Evolutionary conservation across 2,888 invertebrate genomes (phyloP).

Genomic region (Cloeon dipterum): DNA sequence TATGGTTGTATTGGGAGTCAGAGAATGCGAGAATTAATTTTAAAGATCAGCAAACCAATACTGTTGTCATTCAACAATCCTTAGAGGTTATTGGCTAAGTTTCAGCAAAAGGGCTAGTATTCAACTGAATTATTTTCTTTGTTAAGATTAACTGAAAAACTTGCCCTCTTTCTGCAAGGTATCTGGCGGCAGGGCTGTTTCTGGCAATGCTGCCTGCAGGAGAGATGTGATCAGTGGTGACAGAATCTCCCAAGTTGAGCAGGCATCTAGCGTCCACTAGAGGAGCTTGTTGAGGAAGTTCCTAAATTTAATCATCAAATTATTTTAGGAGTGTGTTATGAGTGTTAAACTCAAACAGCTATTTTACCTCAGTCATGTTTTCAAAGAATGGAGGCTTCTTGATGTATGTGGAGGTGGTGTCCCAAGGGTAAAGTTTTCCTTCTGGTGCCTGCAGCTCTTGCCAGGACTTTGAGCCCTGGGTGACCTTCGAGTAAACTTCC

Average conservation of each 20-base stretch:
- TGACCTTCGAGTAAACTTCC: slow-evolving; percentile 69
- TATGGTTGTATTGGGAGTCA: too few relatives aligned
- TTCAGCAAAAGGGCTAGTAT: too few relatives aligned
- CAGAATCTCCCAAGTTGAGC: slow-evolving; percentile 79
- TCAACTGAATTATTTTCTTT: not conserved
- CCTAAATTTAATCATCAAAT: too few relatives aligned
- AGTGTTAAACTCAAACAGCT: not conserved
- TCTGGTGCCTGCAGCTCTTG: slow-evolving; percentile 54
- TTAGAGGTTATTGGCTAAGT: too few relatives aligned
- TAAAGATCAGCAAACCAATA: too few relatives aligned
- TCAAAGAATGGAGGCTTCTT: slow-evolving; percentile 93
- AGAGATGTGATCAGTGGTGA: slow-evolving; percentile 97
- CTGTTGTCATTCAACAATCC: too few relatives aligned
- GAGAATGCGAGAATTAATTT: too few relatives aligned
- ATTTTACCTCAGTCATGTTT: slow-evolving; percentile 40
- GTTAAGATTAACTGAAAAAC: too few relatives aligned
- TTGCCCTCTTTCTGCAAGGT: slow-evolving; percentile 44
- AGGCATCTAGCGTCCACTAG: slow-evolving; percentile 58
- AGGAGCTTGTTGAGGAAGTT: slow-evolving; percentile 31
- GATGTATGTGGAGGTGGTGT: slow-evolving; percentile 74
- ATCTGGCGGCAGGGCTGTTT: slow-evolving; percentile 79
- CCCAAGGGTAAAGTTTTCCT: slow-evolving; percentile 81
- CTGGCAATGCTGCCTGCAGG: slow-evolving; percentile 94
- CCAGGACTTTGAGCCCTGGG: slow-evolving; percentile 70
- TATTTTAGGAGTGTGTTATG: too few relatives aligned